A percentile compares a stretch with the other conserved stretches of the same genome.
Evolutionary conservation across 2,797 vertebrate species (phyloP).

Genomic region (Cottoperca gobio): DNA sequence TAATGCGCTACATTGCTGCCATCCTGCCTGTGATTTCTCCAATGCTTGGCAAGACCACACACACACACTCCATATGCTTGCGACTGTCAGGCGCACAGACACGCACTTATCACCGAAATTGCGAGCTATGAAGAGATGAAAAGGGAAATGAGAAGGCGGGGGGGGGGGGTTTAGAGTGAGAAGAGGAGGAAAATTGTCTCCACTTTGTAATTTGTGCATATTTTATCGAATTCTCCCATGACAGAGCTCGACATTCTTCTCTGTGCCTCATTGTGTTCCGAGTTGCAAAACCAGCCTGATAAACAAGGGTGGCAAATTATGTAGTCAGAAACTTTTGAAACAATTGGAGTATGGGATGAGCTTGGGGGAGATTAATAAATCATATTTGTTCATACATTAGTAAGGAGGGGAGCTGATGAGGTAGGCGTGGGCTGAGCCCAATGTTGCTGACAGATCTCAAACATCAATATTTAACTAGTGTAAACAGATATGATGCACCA

Average conservation of each 20-base stretch:
- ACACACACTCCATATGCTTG: conserved; percentile 74
- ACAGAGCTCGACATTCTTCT: conserved; percentile 65
- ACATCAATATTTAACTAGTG: conserved; percentile 79
- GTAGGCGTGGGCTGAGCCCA: conserved; percentile 59
- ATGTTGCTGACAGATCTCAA: conserved; percentile 63
- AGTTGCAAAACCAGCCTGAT: conserved; percentile 63
- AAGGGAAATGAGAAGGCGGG: conserved; percentile 55
- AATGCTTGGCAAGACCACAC: conserved; percentile 76
- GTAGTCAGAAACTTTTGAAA: conserved; percentile 74
- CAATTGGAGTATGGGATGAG: conserved; percentile 66
- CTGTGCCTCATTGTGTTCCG: conserved; percentile 62
- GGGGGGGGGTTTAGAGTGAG: neutral
- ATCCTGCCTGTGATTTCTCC: conserved; percentile 70
- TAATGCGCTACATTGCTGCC: conserved; percentile 68
- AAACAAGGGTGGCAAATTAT: conserved; percentile 76
- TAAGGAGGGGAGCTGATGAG: conserved; percentile 72
- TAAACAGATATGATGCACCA: conserved; percentile 71
- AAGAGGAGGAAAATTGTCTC: conserved; percentile 55
- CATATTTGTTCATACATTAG: conserved; percentile 83
- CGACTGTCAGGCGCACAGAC: conserved; percentile 62
- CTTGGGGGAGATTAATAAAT: conserved; percentile 79
- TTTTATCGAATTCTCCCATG: conserved; percentile 75
- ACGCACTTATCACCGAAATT: conserved; percentile 55
- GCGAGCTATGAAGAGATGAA: conserved; percentile 61
- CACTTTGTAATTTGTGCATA: conserved; percentile 76